Percentiles rank a stretch among this genome's conserved stretches.
Conservation (phyloP, 2,888 invertebrate species). For the Bombyx huttoni region DNA sequence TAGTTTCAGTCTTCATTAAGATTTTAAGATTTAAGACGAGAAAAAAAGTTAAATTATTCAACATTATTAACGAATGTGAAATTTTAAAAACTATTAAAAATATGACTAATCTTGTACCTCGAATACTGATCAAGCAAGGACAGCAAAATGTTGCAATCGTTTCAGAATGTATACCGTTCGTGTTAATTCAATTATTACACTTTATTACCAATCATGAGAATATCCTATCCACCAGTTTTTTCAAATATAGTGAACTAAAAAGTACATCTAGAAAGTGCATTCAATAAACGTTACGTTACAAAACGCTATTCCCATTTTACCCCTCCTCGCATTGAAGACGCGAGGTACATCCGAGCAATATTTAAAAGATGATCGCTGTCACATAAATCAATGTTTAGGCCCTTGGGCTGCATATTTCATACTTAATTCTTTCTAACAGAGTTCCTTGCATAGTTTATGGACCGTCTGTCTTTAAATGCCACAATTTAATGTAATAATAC, state of each 20-base stretch:
- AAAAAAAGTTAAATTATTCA: neutral
- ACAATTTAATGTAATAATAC: neutral
- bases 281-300: neutral
- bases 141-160: no score
- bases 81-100: no score
- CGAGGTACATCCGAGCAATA: slow-evolving; percentile 22
- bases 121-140: no score
- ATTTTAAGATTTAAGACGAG: slow-evolving; percentile 13
- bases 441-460: slow-evolving; percentile 43
- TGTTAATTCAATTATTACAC: no score
- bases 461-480: slow-evolving; percentile 36
- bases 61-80: no score
- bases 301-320: slow-evolving; percentile 11
- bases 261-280: neutral
- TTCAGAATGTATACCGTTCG: no score
- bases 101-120: no score
- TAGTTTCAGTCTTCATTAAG: slow-evolving; percentile 30
- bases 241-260: no score
- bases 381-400: slow-evolving; percentile 60
- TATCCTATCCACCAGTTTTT: no score
- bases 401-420: slow-evolving; percentile 67
- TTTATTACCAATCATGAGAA: no score
- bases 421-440: slow-evolving; percentile 64
- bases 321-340: slow-evolving; percentile 12
- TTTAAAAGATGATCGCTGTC: slow-evolving; percentile 44